Conservation (phyloP, 2,797 vertebrate species). For the Melopsittacus undulatus region DNA sequence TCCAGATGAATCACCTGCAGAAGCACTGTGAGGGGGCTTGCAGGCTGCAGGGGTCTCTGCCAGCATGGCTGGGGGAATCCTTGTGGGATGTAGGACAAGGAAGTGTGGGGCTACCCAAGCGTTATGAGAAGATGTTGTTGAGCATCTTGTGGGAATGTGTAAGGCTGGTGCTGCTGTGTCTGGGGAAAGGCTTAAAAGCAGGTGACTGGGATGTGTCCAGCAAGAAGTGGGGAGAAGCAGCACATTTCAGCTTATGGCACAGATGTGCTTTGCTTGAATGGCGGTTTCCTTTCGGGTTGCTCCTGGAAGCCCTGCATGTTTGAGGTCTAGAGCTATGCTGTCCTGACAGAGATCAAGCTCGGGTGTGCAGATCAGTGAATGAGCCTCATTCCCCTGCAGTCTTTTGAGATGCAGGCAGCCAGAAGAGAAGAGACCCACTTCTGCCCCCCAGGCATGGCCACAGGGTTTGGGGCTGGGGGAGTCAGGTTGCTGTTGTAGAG, state of each 20-base stretch:
- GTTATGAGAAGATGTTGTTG: background rate
- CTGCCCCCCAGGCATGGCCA: background rate
- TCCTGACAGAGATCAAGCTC: background rate
- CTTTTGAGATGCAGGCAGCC: background rate
- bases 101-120: background rate
- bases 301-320: accelerated
- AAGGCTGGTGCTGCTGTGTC: background rate
- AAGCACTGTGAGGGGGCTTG: accelerated
- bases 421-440: background rate
- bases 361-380: background rate
- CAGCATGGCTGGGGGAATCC: background rate
- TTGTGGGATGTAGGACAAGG: background rate
- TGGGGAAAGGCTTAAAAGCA: background rate
- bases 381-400: background rate
- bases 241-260: background rate
- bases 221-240: background rate
- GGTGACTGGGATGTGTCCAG: too few relatives aligned
- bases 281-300: background rate
- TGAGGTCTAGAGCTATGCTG: background rate
- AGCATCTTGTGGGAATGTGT: background rate
- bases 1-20: background rate
- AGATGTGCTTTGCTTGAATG: background rate
- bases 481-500: background rate
- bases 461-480: too few relatives aligned
- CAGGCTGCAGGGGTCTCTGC: background rate